phyloP scores from a whole-genome alignment of 1,140 invertebrate species.

The Drosophila funebris region DNA sequence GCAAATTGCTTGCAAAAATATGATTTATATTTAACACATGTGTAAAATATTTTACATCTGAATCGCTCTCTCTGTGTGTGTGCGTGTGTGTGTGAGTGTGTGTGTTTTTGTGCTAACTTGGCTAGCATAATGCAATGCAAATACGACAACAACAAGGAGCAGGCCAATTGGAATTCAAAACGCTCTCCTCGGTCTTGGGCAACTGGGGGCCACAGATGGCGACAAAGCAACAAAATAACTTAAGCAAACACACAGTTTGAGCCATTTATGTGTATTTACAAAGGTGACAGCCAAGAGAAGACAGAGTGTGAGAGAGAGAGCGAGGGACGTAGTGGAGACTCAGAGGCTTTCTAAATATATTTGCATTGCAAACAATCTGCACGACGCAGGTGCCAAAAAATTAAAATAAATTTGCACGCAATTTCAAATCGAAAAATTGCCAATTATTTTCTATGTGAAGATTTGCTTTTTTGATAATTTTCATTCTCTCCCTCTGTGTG shows the following conservation, averaged over 20 bases:
- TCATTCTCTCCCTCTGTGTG: not conserved
- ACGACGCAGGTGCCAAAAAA: constrained; percentile 51
- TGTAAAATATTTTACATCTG: constrained; percentile 55
- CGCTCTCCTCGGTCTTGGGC: constrained; percentile 6
- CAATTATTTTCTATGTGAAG: constrained; percentile 64
- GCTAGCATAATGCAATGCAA: constrained; percentile 75
- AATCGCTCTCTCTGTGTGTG: constrained; percentile 5
- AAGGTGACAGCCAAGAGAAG: not conserved
- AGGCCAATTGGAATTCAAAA: constrained; percentile 48
- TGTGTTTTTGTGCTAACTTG: constrained; percentile 26
- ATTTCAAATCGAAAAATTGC: constrained; percentile 72
- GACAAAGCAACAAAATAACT: constrained; percentile 67
- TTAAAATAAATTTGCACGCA: constrained; percentile 81
- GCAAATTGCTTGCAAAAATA: constrained; percentile 77
- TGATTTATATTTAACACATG: constrained; percentile 69
- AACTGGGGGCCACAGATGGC: constrained; percentile 50
- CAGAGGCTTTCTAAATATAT: constrained; percentile 71
- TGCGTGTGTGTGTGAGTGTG: constrained; percentile 21
- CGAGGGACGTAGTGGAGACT: not conserved
- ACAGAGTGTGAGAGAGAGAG: not conserved
- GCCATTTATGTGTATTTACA: constrained; percentile 29
- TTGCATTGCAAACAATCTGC: constrained; percentile 68
- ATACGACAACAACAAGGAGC: constrained; percentile 51
- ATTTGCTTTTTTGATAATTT: constrained; percentile 34
- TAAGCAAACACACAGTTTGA: constrained; percentile 60